phyloP scores from a whole-genome alignment of 2,797 vertebrate genomes.

The Chloroceryle amazona region DNA sequence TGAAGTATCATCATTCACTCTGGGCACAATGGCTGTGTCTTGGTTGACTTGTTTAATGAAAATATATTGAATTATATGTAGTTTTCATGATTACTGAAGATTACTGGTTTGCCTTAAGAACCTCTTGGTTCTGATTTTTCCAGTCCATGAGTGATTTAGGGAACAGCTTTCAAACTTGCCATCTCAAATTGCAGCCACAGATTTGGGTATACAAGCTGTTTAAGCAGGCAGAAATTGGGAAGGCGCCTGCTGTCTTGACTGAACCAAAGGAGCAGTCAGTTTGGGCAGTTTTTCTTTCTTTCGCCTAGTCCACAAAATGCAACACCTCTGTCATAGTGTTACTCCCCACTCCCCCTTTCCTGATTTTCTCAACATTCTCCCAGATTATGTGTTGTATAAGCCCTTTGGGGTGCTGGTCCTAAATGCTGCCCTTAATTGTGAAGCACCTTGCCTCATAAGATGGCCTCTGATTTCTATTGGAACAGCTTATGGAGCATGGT shows the following conservation, averaged over 20 bases:
- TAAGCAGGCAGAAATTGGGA: background rate
- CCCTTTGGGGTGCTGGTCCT: background rate
- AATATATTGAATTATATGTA: slow-evolving; percentile 5
- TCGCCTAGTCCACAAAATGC: background rate
- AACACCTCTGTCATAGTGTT: background rate
- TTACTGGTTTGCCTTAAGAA: slow-evolving; percentile 23
- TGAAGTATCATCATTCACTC: background rate
- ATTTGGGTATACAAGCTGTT: background rate
- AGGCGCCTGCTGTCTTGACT: background rate
- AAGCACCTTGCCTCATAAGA: background rate
- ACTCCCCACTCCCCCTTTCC: background rate
- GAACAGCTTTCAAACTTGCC: background rate
- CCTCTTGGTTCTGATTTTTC: slow-evolving; percentile 22
- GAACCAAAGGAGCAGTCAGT: background rate
- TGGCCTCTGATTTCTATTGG: background rate
- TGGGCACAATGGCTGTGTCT: background rate
- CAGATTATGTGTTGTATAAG: background rate
- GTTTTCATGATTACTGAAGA: slow-evolving; percentile 26
- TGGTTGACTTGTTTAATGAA: background rate
- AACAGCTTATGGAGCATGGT: background rate
- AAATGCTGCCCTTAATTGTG: background rate
- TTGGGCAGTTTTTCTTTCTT: background rate
- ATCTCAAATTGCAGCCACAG: background rate
- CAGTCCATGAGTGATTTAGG: background rate
- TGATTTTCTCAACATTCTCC: background rate